phyloP scores from a whole-genome alignment of 2,113 vertebrate species.

The Hippotragus niger region DNA sequence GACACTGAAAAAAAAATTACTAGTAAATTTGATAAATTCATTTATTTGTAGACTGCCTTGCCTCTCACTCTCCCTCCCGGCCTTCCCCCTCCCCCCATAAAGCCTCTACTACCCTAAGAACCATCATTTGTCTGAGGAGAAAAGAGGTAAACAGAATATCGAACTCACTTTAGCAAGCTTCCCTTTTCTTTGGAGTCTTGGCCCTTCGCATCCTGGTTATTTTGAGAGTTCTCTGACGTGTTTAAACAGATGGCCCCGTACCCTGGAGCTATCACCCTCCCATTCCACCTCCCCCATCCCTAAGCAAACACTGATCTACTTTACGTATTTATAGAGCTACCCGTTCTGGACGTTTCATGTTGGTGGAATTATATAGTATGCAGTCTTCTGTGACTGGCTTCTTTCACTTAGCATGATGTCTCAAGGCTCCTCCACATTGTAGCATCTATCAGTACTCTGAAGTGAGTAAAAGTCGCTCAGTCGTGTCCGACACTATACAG shows the following conservation, averaged over 20 bases:
- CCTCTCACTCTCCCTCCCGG: not conserved
- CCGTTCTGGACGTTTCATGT: not conserved
- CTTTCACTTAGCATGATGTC: not conserved
- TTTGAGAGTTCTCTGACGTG: not conserved
- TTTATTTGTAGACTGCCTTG: not conserved
- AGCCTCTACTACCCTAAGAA: not conserved
- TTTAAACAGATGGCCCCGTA: not conserved
- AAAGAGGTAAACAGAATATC: not conserved
- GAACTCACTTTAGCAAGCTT: not conserved
- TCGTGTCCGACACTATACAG: not conserved
- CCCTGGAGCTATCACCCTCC: not conserved
- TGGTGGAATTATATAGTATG: not conserved
- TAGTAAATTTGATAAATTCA: not conserved
- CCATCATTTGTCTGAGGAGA: not conserved
- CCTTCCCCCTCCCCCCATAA: accelerated
- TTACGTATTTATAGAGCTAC: not conserved
- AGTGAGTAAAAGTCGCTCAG: not conserved
- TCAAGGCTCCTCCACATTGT: not conserved
- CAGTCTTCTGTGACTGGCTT: not conserved
- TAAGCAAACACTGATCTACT: not conserved
- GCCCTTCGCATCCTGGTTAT: not conserved
- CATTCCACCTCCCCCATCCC: not conserved
- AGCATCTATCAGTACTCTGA: not conserved
- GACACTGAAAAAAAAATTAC: not conserved
- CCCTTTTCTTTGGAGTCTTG: not conserved